These are phyloP conservation scores for Menura novaehollandiae DNA, from an alignment of 2,113 vertebrate species.

Conservation along the genomic window DNA sequence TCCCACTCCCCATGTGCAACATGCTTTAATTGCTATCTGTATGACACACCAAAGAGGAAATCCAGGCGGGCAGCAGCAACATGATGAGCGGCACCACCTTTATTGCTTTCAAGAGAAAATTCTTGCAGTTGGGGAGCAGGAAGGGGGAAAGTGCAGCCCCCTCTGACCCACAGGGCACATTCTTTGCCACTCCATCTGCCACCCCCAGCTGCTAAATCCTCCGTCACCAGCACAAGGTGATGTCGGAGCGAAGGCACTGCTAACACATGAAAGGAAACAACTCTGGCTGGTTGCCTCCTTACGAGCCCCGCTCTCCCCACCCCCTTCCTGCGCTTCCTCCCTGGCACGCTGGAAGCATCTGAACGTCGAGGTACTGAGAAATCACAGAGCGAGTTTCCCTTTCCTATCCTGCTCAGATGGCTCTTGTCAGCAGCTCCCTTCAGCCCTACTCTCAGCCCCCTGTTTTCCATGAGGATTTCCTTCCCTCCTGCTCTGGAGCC, in stretches of 20 bases:
- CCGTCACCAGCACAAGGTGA: neutral
- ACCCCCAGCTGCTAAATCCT: slow-evolving; percentile 58
- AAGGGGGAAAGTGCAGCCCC: neutral
- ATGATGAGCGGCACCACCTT: neutral
- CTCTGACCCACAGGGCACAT: slow-evolving; percentile 20
- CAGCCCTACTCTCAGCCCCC: slow-evolving; percentile 22
- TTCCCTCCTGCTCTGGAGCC: slow-evolving; percentile 60
- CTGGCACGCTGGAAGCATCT: slow-evolving; percentile 29
- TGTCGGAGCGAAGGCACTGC: neutral
- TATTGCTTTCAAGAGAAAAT: neutral
- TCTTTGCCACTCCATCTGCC: slow-evolving; percentile 55
- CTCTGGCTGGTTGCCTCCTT: slow-evolving; percentile 7
- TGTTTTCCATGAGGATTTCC: slow-evolving; percentile 40
- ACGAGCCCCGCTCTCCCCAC: neutral
- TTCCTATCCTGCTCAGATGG: slow-evolving; percentile 26
- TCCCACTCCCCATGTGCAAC: neutral
- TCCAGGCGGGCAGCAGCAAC: neutral
- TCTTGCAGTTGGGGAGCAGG: neutral
- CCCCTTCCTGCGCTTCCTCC: slow-evolving; percentile 13
- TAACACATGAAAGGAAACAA: slow-evolving; percentile 34
- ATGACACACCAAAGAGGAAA: neutral
- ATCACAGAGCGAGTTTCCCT: neutral
- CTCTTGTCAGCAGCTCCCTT: slow-evolving; percentile 35
- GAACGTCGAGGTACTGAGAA: slow-evolving; percentile 27
- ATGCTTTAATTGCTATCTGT: neutral